phyloP scores from a whole-genome alignment of 1,140 invertebrate species.

The Triops cancriformis region DNA sequence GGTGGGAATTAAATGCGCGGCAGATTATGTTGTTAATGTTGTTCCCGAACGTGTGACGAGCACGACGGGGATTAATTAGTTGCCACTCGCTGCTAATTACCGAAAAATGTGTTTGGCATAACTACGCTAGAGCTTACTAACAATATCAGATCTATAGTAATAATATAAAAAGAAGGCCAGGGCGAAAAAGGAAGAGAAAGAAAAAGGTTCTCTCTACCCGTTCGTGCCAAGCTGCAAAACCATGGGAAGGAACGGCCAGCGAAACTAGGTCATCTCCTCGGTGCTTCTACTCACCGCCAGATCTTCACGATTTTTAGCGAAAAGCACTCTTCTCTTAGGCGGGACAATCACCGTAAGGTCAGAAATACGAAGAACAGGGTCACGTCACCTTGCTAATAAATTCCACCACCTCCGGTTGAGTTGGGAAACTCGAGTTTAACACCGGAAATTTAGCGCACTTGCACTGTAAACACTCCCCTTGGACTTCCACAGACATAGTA shows the following conservation, averaged over 20 bases:
- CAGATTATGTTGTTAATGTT: too few relatives aligned
- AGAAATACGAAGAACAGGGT: background rate
- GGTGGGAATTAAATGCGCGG: too few relatives aligned
- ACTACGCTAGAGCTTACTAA: too few relatives aligned
- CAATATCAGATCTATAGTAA: too few relatives aligned
- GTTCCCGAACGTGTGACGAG: too few relatives aligned
- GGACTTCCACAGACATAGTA: background rate
- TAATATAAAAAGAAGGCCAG: background rate
- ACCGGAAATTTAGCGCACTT: conserved; percentile 9
- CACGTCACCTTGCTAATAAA: background rate
- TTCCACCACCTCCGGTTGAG: background rate
- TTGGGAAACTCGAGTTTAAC: background rate
- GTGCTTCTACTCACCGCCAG: background rate
- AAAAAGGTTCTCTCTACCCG: background rate
- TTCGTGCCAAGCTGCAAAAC: conserved; percentile 2
- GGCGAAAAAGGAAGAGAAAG: background rate
- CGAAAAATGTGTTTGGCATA: too few relatives aligned
- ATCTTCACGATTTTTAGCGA: background rate
- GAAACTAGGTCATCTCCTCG: conserved; percentile 7
- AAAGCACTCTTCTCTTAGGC: background rate
- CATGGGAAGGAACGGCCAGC: background rate
- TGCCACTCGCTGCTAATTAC: too few relatives aligned
- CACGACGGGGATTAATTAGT: too few relatives aligned
- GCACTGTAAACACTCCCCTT: conserved; percentile 8
- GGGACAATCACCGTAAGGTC: background rate